Evolutionary conservation across 2,113 vertebrate species (phyloP).

Genomic region (Oncorhynchus masou): DNA sequence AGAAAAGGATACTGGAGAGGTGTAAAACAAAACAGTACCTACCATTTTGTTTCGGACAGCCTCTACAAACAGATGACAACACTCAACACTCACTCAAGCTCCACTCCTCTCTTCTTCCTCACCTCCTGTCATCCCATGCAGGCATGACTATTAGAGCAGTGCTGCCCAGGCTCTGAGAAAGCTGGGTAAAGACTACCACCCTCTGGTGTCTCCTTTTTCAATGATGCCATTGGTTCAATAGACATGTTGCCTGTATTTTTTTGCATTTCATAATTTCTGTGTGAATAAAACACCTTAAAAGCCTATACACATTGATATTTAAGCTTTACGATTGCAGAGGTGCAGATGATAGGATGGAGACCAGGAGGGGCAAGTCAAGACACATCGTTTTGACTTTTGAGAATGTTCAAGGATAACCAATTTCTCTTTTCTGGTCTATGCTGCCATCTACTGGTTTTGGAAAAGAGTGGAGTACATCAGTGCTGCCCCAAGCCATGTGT

Average conservation of each 20-base stretch:
- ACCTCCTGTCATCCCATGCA: conserved; percentile 18
- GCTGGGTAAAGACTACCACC: conserved; percentile 68
- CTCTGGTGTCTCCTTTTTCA: conserved; percentile 51
- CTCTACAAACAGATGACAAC: neutral
- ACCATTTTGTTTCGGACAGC: neutral
- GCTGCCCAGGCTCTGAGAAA: conserved; percentile 4
- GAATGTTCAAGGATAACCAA: neutral
- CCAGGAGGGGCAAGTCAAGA: conserved; percentile 19
- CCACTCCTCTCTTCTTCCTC: conserved; percentile 11
- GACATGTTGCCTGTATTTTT: too few relatives aligned
- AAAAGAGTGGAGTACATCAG: neutral
- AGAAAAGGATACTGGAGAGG: conserved; percentile 12
- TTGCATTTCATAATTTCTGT: neutral
- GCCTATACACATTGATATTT: neutral
- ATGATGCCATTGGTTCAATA: neutral
- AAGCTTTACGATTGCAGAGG: neutral
- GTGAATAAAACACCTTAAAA: too few relatives aligned
- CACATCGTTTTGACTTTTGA: conserved; percentile 46
- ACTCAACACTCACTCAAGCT: neutral
- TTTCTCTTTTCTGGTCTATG: conserved; percentile 35
- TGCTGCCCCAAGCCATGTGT: neutral
- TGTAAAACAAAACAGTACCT: conserved; percentile 44
- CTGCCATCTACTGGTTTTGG: conserved; percentile 64
- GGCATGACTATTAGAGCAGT: conserved; percentile 13
- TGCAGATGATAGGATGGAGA: neutral